Conservation (phyloP, 2,888 invertebrate genomes). For the Melangyna quadrimaculata region DNA sequence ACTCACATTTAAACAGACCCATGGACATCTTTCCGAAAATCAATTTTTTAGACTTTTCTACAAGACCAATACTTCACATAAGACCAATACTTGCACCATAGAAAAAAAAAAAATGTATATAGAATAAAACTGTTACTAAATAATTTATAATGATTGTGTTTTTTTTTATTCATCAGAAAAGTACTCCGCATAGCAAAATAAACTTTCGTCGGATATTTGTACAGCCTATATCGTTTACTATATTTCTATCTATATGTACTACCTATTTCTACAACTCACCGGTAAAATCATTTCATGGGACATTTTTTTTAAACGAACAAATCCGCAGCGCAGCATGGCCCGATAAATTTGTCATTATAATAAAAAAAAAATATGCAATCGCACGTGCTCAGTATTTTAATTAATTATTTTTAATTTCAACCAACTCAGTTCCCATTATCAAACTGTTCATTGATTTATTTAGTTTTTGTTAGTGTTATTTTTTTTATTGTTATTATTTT, state of each 20-base stretch:
- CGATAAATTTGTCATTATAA: background rate
- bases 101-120: too few relatives aligned
- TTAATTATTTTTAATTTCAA: background rate
- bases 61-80: too few relatives aligned
- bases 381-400: background rate
- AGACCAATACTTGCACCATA: too few relatives aligned
- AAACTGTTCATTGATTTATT: background rate
- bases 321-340: background rate
- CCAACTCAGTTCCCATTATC: background rate
- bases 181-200: background rate
- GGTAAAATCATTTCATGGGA: background rate
- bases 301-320: background rate
- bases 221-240: background rate
- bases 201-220: constrained; percentile 5
- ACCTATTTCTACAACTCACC: background rate
- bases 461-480: background rate
- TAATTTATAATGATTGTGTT: too few relatives aligned
- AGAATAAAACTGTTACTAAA: too few relatives aligned
- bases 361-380: constrained; percentile 9
- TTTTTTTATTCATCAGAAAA: background rate
- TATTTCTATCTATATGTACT: too few relatives aligned
- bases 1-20: too few relatives aligned
- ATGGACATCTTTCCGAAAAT: too few relatives aligned
- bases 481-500: background rate
- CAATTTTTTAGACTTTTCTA: too few relatives aligned